Evolutionary conservation across 1,140 invertebrate genomes (phyloP), one percentile per base, ranked within the genome.

Genomic region (Hylaeus volcanicus): DNA sequence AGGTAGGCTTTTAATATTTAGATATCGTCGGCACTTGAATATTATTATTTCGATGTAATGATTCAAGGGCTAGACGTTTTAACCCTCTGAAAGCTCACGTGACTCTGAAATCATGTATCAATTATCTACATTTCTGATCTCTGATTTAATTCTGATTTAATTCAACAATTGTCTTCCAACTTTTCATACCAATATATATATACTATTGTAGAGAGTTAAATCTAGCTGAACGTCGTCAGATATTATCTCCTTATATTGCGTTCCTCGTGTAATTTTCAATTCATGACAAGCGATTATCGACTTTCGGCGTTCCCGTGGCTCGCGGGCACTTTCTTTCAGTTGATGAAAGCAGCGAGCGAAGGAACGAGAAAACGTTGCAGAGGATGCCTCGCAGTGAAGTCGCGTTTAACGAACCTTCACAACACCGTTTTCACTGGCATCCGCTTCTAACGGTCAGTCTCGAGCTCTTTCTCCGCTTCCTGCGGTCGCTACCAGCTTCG

Each of bases 211-310:
- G 26, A 26, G 43, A 5, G 43, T 45, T 5, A 45, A 45, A 45
- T 45, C 43, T 2, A 5, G 43, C 5, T 5, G 5, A 45, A 45
- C 43, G 9, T 51, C 51, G 51, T 11, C 51, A 51, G 51, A 65
- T 73, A 73, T 79, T 74, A 79, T 74, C 77, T 8, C 26, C 14
- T n/a, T 58, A 56, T 55, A 79, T 41, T 41, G 61, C 41, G 43
- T 51, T 15, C 37, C 60, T 6, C 68, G 56, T 48, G 77, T 74
- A 79, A 79, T 79, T 79, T 79, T 12, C 51, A 48, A 79, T 79
- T 79, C 70, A 74, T 51, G 70, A 74, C 70, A 74, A 65, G 70
- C 53, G 70, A 79, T 79, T 79, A 79, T 79, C 70, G 77, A 79
- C 77, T 74, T 74, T 61, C 76, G 75, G 11, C n/a, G 48, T 70